These are phyloP conservation scores for Poecilia latipinna DNA, from an alignment of 2,113 vertebrate species.

Conservation along the genomic window DNA sequence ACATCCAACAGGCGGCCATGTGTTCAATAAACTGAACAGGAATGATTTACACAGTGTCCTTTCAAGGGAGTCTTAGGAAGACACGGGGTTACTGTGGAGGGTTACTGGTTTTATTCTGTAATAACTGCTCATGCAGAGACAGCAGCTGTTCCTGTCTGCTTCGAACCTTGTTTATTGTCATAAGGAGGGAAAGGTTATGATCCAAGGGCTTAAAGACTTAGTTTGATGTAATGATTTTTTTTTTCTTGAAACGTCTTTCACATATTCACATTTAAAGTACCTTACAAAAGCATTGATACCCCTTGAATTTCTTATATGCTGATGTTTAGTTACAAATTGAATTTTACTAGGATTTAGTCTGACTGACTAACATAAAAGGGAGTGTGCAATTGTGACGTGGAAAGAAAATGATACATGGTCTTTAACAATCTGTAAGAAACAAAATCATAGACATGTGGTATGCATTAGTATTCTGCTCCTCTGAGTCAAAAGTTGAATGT, in stretches of 20 bases:
- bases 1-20: conserved; percentile 40
- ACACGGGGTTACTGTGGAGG: conserved; percentile 1
- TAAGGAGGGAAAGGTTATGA: conserved; percentile 7
- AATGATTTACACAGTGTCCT: conserved; percentile 45
- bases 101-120: conserved; percentile 11
- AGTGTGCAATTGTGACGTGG: too few relatives aligned
- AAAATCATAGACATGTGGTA: too few relatives aligned
- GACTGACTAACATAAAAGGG: too few relatives aligned
- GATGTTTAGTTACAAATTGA: neutral
- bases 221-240: neutral
- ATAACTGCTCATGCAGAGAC: conserved; percentile 46
- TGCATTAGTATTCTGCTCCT: too few relatives aligned
- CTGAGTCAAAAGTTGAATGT: neutral
- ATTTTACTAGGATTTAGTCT: neutral
- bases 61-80: conserved; percentile 35
- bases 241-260: neutral
- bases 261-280: neutral
- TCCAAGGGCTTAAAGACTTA: neutral
- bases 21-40: conserved; percentile 28
- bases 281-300: neutral
- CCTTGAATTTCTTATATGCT: neutral
- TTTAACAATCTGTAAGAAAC: too few relatives aligned
- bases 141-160: conserved; percentile 39
- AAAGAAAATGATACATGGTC: too few relatives aligned
- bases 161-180: conserved; percentile 1